phyloP scores from a whole-genome alignment of 37 sponge, comb jelly and placozoan genomes.

The Sycon ciliatum region DNA sequence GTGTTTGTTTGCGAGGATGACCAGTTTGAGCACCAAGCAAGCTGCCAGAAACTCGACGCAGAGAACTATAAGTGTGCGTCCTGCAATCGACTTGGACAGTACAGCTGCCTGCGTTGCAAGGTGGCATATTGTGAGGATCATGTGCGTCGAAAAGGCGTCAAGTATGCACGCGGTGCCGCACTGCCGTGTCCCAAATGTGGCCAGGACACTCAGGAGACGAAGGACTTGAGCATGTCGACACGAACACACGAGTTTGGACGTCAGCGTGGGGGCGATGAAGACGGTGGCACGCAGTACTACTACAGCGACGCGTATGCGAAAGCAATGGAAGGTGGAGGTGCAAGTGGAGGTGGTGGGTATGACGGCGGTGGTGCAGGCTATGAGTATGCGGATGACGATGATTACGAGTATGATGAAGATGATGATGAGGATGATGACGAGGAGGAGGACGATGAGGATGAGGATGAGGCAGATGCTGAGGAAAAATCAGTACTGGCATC shows the following conservation, averaged over 20 bases:
- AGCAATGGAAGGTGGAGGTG: background rate
- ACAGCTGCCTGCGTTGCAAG: slow-evolving; percentile 87
- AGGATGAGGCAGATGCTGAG: no score
- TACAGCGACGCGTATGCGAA: background rate
- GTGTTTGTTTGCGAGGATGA: slow-evolving; percentile 91
- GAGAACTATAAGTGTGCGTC: slow-evolving; percentile 85
- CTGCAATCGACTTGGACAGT: slow-evolving; percentile 85
- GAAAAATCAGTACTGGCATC: no score
- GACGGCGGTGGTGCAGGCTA: background rate
- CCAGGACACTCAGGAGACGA: slow-evolving; percentile 78
- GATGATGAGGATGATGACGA: background rate
- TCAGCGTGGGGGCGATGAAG: slow-evolving; percentile 16
- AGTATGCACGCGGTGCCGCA: slow-evolving; percentile 54
- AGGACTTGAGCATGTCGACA: slow-evolving; percentile 86
- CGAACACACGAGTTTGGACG: slow-evolving; percentile 44
- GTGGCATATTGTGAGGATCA: slow-evolving; percentile 82
- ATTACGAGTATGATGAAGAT: background rate
- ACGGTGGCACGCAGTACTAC: slow-evolving; percentile 22
- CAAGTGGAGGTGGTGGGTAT: background rate
- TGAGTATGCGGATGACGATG: background rate
- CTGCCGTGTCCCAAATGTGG: slow-evolving; percentile 92
- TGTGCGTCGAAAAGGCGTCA: slow-evolving; percentile 89
- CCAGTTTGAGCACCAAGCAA: slow-evolving; percentile 99
- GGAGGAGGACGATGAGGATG: no score
- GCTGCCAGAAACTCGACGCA: slow-evolving; percentile 84